Percentiles rank a stretch among this genome's conserved stretches.
phyloP scores from a whole-genome alignment of 2,113 vertebrate genomes.

The Gobio gobio region DNA sequence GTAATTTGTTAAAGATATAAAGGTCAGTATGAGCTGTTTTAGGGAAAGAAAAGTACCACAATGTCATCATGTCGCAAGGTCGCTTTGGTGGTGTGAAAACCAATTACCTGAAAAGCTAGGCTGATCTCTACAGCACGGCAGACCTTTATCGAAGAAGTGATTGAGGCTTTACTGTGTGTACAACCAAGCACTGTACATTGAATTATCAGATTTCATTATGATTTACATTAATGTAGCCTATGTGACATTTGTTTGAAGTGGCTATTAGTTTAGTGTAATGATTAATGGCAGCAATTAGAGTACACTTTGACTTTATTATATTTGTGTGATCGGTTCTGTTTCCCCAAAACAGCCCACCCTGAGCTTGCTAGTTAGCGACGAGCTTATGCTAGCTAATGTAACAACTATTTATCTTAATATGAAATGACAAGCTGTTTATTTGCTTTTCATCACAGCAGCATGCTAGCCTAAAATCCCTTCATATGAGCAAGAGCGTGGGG shows the following conservation, averaged over 20 bases:
- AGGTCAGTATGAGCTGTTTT: not conserved
- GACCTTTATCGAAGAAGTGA: slow-evolving; percentile 6
- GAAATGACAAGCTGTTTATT: slow-evolving; percentile 43
- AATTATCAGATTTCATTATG: slow-evolving; percentile 32
- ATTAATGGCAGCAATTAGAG: slow-evolving; percentile 36
- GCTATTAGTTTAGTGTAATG: slow-evolving; percentile 24
- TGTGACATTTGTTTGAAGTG: slow-evolving; percentile 11
- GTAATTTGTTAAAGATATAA: slow-evolving; percentile 22
- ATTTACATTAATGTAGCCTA: slow-evolving; percentile 32
- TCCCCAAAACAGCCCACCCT: slow-evolving; percentile 3
- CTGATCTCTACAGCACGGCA: slow-evolving; percentile 4
- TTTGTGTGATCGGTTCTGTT: slow-evolving; percentile 20
- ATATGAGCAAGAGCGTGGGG: not conserved
- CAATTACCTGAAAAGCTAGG: slow-evolving; percentile 29
- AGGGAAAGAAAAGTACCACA: not conserved
- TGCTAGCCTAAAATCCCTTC: not conserved
- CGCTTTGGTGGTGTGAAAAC: slow-evolving; percentile 25
- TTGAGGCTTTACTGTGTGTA: slow-evolving; percentile 19
- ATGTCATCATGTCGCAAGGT: not conserved
- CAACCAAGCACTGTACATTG: slow-evolving; percentile 2
- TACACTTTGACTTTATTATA: slow-evolving; percentile 23
- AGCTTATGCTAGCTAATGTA: slow-evolving; percentile 15
- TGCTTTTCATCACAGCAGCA: slow-evolving; percentile 14
- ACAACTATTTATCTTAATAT: slow-evolving; percentile 27
- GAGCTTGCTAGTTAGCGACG: slow-evolving; percentile 22